Evolutionary conservation across 2,888 invertebrate genomes (phyloP).

Genomic region (Coelinius sp.): DNA sequence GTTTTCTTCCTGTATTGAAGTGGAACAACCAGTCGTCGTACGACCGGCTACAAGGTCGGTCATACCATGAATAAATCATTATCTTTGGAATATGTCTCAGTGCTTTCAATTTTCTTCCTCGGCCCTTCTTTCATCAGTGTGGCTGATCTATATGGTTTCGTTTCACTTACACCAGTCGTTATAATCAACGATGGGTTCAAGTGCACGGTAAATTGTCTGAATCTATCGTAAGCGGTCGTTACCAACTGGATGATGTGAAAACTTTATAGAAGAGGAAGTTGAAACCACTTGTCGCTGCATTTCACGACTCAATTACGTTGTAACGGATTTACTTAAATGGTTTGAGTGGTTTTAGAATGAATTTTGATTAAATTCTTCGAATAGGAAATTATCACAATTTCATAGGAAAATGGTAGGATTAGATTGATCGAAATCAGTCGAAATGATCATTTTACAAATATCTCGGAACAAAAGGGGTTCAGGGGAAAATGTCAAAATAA

Average conservation of each 20-base stretch:
- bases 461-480: too few species aligned
- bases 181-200: constrained; percentile 10
- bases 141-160: not conserved
- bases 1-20: constrained; percentile 2
- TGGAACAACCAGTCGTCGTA: constrained; percentile 10
- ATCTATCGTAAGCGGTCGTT: not conserved
- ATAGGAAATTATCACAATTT: too few species aligned
- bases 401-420: too few species aligned
- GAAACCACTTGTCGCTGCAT: constrained; percentile 17
- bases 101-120: constrained; percentile 12
- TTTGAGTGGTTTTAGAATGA: not conserved
- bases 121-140: not conserved
- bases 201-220: too few species aligned
- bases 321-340: not conserved
- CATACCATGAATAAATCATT: constrained; percentile 31
- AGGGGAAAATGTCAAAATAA: too few species aligned
- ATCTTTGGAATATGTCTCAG: constrained; percentile 31
- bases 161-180: constrained; percentile 8
- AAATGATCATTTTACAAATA: too few species aligned
- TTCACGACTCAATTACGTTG: constrained; percentile 11
- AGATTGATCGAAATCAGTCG: too few species aligned
- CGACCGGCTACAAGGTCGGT: constrained; percentile 30
- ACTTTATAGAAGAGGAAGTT: not conserved
- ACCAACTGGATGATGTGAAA: not conserved
- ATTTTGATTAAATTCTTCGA: too few species aligned